Conservation (phyloP, 64 coral and sea anemone genomes). For the Actinia tenebrosa region DNA sequence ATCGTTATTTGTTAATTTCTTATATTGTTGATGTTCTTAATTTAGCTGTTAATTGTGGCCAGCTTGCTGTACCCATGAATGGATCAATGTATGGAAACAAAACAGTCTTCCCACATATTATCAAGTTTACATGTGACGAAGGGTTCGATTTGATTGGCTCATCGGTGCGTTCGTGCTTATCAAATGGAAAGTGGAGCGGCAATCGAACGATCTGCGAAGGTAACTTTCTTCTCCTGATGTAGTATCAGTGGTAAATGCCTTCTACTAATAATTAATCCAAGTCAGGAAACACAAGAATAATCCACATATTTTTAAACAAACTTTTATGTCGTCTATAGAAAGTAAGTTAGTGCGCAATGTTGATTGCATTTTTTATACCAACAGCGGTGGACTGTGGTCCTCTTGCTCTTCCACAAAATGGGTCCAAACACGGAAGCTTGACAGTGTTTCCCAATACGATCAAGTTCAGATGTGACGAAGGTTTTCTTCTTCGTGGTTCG, state of each 20-base stretch:
- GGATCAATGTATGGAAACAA: constrained; percentile 22
- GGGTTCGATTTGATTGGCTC: constrained; percentile 34
- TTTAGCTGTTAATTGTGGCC: constrained; percentile 63
- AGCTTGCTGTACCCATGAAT: constrained; percentile 27
- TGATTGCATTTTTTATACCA: too few species aligned
- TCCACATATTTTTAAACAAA: too few species aligned
- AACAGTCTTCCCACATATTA: constrained; percentile 32
- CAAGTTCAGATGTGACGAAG: constrained; percentile 43
- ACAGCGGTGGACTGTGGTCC: constrained; percentile 42
- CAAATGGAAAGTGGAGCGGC: constrained; percentile 50
- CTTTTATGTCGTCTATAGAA: too few species aligned
- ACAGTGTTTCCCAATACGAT: constrained; percentile 52
- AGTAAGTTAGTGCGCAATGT: background rate
- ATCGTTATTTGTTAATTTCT: background rate
- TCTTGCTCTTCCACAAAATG: constrained; percentile 28
- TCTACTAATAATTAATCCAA: background rate
- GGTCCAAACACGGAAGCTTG: constrained; percentile 11
- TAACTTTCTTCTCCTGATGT: background rate
- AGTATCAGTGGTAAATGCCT: background rate
- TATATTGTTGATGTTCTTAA: background rate
- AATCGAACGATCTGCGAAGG: constrained; percentile 33
- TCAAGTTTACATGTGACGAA: constrained; percentile 37
- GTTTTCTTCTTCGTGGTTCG: constrained; percentile 49
- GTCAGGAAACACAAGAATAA: too few species aligned
- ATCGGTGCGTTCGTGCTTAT: constrained; percentile 21